Evolutionary conservation across 2,888 invertebrate genomes (phyloP), one percentile per base, ranked within the genome.

Genomic region (Morpho deidamia): DNA sequence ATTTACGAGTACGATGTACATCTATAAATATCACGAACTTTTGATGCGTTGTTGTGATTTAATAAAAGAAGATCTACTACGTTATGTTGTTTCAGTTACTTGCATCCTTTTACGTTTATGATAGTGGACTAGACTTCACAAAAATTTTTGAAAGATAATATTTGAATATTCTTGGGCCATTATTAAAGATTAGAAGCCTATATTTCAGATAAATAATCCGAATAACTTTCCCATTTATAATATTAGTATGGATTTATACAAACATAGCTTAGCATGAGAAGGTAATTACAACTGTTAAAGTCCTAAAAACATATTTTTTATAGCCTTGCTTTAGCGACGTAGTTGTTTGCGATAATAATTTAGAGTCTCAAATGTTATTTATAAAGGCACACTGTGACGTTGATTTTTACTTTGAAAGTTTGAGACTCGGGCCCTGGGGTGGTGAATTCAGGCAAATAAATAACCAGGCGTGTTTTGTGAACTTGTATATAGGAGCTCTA

Each of bases 21-120:
- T 47, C 35, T 35, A 46, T 44, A 49, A 55, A 44, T 56, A 43
- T 42, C 50, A 51, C 53, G 43, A 44, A 51, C 41, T 23, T 50
- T 44, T 34, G 56, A 51, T 51, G 51, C 37, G 44, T 47, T 53
- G 51, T 56, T 59, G 56, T 59, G 53, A 59, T 59, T 53, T 53
- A 56, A 39, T 51, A 46, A 57, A 58, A 55, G 51, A 55, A 56
- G 33, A 10, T 43, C 43, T 14, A 11, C 41, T 37, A 43, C 43
- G 35, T 9, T 8, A 44, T 32, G 14, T 40, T 40, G 11, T 44
- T 45, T 51, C 12, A 32, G 8, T 41, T 23, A 23, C 5, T 23
- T 23, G 5, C 23, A 5, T 23, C 23, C 23, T 23, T 23, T 23
- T 3, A 5, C 23, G 5, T 1, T 23, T 23, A 23, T 23, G 3